Percentiles rank a stretch among this genome's conserved stretches.
phyloP scores from a whole-genome alignment of 2,888 invertebrate genomes.

The Leucophenga maculata region DNA sequence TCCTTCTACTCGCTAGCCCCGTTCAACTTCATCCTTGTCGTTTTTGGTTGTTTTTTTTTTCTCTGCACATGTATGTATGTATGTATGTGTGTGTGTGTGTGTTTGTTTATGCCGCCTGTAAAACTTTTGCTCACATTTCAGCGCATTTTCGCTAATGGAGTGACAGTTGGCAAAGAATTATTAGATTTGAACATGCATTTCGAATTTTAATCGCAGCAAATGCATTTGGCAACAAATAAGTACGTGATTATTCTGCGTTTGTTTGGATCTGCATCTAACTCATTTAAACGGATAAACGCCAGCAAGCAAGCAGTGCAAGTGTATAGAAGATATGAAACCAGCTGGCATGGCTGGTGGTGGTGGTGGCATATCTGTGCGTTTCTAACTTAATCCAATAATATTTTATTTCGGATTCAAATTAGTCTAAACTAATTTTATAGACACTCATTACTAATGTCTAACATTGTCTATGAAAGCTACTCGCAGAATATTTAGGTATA shows the following conservation, averaged over 20 bases:
- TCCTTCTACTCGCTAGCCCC: constrained; percentile 17
- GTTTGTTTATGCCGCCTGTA: constrained; percentile 4
- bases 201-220: constrained; percentile 40
- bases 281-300: constrained; percentile 11
- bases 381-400: too few species aligned
- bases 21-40: not conserved
- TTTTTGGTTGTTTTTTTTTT: too few species aligned
- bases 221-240: constrained; percentile 15
- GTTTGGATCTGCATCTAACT: not conserved
- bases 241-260: constrained; percentile 34
- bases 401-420: too few species aligned
- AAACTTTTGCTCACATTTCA: constrained; percentile 37
- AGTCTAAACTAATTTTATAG: too few species aligned
- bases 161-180: constrained; percentile 61
- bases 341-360: too few species aligned
- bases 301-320: too few species aligned
- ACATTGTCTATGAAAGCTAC: too few species aligned
- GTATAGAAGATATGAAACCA: too few species aligned
- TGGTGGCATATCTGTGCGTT: too few species aligned
- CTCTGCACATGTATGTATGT: not conserved
- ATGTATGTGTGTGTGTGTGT: not conserved
- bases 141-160: constrained; percentile 56
- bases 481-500: too few species aligned
- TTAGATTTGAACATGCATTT: constrained; percentile 60
- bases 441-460: too few species aligned